Evolutionary conservation across 2,888 invertebrate genomes (phyloP), one percentile per base, ranked within the genome.

Genomic region (Acleris literana): DNA sequence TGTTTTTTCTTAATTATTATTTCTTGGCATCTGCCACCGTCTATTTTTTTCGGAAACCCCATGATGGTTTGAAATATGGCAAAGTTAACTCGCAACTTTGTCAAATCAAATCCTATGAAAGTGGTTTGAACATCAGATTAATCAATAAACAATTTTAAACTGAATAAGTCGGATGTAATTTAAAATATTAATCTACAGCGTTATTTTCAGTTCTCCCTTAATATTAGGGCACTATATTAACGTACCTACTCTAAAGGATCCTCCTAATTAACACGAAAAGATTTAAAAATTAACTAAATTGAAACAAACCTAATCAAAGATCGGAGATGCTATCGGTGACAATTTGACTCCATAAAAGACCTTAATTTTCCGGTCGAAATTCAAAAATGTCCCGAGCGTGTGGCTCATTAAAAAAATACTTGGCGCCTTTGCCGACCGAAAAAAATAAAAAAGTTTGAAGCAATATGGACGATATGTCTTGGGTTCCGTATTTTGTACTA

Each of bases 341-440:
- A 65, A 65, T 60, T 65, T 65, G 65, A 65, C 65, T 65, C 65
- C 65, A 65, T 65, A 65, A 65, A 65, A 56, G 60, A 65, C 65
- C 60, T 65, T 65, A 65, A 65, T 65, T 65, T 65, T 65, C 65
- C 65, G 65, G 60, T 65, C 65, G 51, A 29, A 60, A 49, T 55
- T 55, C 29, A 25, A 62, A 57, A 53, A 66, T 62, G 66, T 65
- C 51, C 55, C 66, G 17, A 62, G 46, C 62, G 52, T 52, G 56
- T 49, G 61, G 57, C 62, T 66, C 65, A 65, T 65, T 65, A 65
- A 65, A 66, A 62, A 62, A 57, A 62, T 66, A 62, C 66, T 62
- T 66, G 65, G 65, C 65, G 65, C 65, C 65, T 61, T 65, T n/a
- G 60, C 55, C 20, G 59, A 46, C 51, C 55, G 58, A 64, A 52